Conservation (phyloP, 2,113 vertebrate genomes). For the Hippocampus abdominalis region DNA sequence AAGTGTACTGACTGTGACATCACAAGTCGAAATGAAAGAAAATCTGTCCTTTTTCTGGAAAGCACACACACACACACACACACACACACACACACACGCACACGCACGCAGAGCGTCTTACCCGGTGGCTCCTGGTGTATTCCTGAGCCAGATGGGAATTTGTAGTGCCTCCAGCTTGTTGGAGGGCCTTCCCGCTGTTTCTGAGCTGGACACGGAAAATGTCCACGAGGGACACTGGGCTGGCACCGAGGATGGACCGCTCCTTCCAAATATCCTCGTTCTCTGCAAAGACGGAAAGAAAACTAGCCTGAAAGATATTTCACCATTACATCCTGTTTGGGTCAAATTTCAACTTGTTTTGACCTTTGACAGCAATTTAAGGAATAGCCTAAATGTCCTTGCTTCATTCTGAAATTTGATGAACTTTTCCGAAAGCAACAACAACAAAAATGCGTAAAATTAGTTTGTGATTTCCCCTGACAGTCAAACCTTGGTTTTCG, state of each 20-base stretch:
- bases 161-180: constrained; percentile 5
- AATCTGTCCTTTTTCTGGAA: background rate
- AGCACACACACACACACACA: background rate
- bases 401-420: too few species aligned
- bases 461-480: too few species aligned
- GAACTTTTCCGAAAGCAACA: too few species aligned
- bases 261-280: constrained; percentile 5
- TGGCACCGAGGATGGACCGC: background rate
- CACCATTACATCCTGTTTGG: background rate
- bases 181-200: background rate
- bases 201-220: constrained; percentile 1
- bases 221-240: background rate
- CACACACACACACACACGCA: too few species aligned
- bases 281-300: background rate
- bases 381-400: too few species aligned
- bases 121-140: background rate
- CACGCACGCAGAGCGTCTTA: background rate
- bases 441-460: too few species aligned
- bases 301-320: background rate
- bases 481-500: too few species aligned
- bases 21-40: background rate
- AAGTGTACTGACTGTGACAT: background rate
- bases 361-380: background rate
- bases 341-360: background rate
- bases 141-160: constrained; percentile 7